Evolutionary conservation across 2,113 vertebrate genomes (phyloP).

Genomic region (Solea solea): DNA sequence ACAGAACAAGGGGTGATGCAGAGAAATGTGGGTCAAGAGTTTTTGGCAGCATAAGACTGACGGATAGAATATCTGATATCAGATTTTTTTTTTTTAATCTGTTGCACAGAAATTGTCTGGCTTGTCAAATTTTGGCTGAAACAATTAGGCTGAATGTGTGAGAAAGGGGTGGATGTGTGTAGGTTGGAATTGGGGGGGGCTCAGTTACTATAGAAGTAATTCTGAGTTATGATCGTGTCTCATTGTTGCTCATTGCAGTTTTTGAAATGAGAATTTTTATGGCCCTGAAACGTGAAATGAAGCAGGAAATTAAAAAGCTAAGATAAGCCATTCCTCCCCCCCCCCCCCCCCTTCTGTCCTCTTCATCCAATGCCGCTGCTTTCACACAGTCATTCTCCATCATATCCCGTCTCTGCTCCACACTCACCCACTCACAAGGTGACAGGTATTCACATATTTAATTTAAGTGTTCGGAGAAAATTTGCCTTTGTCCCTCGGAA

Average conservation of each 20-base stretch:
- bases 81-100: conserved; percentile 26
- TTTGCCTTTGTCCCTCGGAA: background rate
- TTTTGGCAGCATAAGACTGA: conserved; percentile 20
- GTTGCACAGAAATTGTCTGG: conserved; percentile 34
- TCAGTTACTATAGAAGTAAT: conserved; percentile 48
- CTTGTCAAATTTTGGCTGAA: conserved; percentile 55
- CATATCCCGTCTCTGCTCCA: conserved; percentile 33
- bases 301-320: conserved; percentile 82
- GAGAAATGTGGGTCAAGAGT: conserved; percentile 14
- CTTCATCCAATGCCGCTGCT: conserved; percentile 51
- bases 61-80: conserved; percentile 23
- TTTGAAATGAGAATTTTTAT: conserved; percentile 75
- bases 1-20: background rate
- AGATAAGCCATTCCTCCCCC: conserved; percentile 57
- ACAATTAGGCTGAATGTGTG: conserved; percentile 46
- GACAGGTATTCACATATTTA: conserved; percentile 49
- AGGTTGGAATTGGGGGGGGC: background rate
- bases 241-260: conserved; percentile 68
- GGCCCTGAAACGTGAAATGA: conserved; percentile 75
- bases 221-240: conserved; percentile 70
- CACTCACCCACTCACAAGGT: conserved; percentile 20
- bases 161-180: background rate
- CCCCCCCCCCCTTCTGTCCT: conserved; percentile 16
- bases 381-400: conserved; percentile 40
- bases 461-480: conserved; percentile 39